A percentile compares a stretch with the other conserved stretches of the same genome.
Evolutionary conservation across 2,113 vertebrate species (phyloP).

Genomic region (Murina feae): DNA sequence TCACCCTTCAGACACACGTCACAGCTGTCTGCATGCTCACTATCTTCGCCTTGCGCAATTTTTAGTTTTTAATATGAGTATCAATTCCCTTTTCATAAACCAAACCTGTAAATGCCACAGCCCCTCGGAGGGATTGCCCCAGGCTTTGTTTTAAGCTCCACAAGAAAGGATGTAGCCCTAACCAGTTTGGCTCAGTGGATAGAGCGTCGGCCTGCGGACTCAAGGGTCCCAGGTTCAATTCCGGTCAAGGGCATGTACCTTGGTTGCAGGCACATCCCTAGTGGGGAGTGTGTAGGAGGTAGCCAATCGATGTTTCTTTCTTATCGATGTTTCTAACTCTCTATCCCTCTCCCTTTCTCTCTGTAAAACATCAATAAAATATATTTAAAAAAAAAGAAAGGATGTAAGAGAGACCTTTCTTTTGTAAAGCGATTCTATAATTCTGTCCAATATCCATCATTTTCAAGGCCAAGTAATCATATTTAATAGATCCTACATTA

Average conservation of each 20-base stretch:
- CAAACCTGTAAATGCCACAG: conserved; percentile 80
- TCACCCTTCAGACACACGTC: conserved; percentile 79
- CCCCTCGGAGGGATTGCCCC: conserved; percentile 75
- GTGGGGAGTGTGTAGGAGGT: no score
- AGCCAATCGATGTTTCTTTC: no score
- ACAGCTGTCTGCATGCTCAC: conserved; percentile 77
- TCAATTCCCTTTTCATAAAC: conserved; percentile 82
- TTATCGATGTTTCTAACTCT: no score
- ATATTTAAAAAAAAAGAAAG: no score
- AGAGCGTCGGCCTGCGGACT: no score
- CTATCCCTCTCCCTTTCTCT: no score
- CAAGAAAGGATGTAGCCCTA: no score
- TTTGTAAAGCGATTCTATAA: conserved; percentile 85
- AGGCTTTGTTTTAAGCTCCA: conserved; percentile 82
- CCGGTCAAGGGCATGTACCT: no score
- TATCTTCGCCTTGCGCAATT: conserved; percentile 73
- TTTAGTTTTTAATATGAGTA: conserved; percentile 82
- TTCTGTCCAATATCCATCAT: conserved; percentile 85
- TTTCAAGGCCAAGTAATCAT: conserved; percentile 86
- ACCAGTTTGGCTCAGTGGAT: no score
- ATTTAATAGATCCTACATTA: conserved; percentile 87
- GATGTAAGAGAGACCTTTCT: conserved; percentile 84
- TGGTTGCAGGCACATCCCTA: no score
- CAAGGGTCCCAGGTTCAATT: no score
- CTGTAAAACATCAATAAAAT: no score